Evolutionary conservation across 2,888 invertebrate genomes (phyloP).

Genomic region (Cremastinae sp.): DNA sequence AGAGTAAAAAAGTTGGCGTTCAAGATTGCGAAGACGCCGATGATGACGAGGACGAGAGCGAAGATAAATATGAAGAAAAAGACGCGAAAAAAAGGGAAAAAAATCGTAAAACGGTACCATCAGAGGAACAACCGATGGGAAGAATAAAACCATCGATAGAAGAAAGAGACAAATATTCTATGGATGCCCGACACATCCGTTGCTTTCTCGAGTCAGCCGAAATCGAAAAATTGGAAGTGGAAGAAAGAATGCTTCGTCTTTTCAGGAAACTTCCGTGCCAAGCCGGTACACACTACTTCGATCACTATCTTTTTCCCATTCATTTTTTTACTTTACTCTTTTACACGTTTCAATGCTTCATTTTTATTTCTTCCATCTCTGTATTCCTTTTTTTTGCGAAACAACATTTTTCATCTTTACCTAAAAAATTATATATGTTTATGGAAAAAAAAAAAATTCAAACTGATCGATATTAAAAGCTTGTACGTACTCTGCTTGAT

Average conservation of each 20-base stretch:
- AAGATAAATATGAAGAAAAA: slow-evolving; percentile 27
- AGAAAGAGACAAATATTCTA: slow-evolving; percentile 60
- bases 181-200: slow-evolving; percentile 58
- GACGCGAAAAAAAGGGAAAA: slow-evolving; percentile 12
- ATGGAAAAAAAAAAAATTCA: too few relatives aligned
- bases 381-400: too few relatives aligned
- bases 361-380: too few relatives aligned
- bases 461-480: too few relatives aligned
- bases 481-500: too few relatives aligned
- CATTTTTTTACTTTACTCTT: too few relatives aligned
- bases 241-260: slow-evolving; percentile 12
- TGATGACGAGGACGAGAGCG: slow-evolving; percentile 21
- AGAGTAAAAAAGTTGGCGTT: background rate
- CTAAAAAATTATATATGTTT: too few relatives aligned
- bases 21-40: slow-evolving; percentile 43
- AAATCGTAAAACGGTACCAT: slow-evolving; percentile 28
- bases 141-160: slow-evolving; percentile 67
- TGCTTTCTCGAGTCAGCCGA: slow-evolving; percentile 57
- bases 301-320: too few relatives aligned
- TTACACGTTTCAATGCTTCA: too few relatives aligned
- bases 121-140: slow-evolving; percentile 55
- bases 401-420: too few relatives aligned
- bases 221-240: slow-evolving; percentile 25
- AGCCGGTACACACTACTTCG: too few relatives aligned
- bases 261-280: slow-evolving; percentile 6